Evolutionary conservation across 2,888 invertebrate species (phyloP).

Genomic region (Alcis repandata): DNA sequence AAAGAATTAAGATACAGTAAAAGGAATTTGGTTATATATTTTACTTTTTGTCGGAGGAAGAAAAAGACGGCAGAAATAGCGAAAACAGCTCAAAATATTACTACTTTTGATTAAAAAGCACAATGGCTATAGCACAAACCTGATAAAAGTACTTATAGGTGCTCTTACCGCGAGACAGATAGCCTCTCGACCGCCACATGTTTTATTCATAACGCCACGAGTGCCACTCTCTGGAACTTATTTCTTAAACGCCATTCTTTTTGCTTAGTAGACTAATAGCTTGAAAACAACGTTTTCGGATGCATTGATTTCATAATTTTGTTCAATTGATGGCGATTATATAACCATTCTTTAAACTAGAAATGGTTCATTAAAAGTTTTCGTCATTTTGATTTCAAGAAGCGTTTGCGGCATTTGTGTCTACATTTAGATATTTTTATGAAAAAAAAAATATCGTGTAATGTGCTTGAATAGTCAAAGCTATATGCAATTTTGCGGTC

Average conservation of each 20-base stretch:
- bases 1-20: too few species aligned
- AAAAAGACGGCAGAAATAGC: too few species aligned
- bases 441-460: too few species aligned
- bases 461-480: too few species aligned
- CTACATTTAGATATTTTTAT: too few species aligned
- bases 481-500: too few species aligned
- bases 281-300: constrained; percentile 15
- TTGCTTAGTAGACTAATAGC: constrained; percentile 25
- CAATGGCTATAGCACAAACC: not conserved
- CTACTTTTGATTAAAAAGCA: not conserved
- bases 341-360: too few species aligned
- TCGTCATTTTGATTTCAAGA: too few species aligned
- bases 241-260: constrained; percentile 33
- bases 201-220: constrained; percentile 48
- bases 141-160: constrained; percentile 4
- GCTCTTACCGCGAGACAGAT: constrained; percentile 44
- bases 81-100: not conserved
- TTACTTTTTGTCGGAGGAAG: too few species aligned
- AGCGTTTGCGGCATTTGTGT: too few species aligned
- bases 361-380: too few species aligned
- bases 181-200: constrained; percentile 46
- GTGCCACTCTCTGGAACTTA: constrained; percentile 32
- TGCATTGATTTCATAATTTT: constrained; percentile 14
- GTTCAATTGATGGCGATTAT: not conserved
- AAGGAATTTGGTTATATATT: too few species aligned